A percentile compares a stretch with the other conserved stretches of the same genome.
Conservation (phyloP, 2,113 vertebrate genomes). For the Phainopepla nitens region DNA sequence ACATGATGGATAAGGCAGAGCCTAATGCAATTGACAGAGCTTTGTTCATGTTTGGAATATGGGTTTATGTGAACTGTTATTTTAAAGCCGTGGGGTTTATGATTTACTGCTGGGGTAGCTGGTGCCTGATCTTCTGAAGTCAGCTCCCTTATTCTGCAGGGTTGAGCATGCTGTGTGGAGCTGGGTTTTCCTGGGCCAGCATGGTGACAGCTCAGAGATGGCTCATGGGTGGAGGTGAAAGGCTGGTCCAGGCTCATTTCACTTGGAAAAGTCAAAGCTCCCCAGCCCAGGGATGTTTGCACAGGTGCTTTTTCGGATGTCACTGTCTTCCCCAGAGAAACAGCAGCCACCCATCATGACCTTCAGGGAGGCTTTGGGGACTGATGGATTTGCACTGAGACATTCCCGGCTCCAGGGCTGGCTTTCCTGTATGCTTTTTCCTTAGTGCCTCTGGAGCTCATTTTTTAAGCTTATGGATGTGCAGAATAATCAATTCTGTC, state of each 20-base stretch:
- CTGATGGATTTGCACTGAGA: neutral
- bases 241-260: neutral
- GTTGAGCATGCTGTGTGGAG: rapidly evolving
- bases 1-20: conserved; percentile 48
- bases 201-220: neutral
- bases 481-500: neutral
- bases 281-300: neutral
- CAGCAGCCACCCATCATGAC: neutral
- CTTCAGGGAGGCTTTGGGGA: neutral
- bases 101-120: neutral
- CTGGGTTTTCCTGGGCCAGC: neutral
- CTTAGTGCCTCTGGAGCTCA: neutral
- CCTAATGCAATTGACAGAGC: conserved; percentile 27
- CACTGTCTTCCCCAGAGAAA: neutral
- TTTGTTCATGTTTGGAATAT: neutral
- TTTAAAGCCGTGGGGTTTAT: neutral
- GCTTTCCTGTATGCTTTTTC: neutral
- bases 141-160: neutral
- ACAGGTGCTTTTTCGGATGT: neutral
- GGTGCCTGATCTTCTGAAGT: neutral
- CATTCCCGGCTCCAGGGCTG: neutral
- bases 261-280: neutral
- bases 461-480: neutral
- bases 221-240: neutral
- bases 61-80: neutral